phyloP scores from a whole-genome alignment of 2,113 vertebrate species.

The Tympanuchus pallidicinctus region DNA sequence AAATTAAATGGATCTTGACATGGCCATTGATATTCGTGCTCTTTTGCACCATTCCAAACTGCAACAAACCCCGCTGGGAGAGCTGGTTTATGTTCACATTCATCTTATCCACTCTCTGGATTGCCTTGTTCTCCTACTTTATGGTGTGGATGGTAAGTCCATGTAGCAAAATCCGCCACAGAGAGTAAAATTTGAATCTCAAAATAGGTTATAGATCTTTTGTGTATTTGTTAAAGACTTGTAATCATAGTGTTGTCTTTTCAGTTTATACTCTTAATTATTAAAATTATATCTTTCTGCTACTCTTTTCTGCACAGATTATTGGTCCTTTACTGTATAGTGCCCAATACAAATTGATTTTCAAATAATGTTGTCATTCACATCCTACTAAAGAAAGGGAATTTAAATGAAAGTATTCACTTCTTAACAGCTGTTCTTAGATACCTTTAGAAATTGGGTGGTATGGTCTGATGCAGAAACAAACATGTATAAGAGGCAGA shows the following conservation, averaged over 20 bases:
- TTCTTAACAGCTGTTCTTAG: not conserved
- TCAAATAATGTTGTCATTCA: not conserved
- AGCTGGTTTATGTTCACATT: constrained; percentile 95
- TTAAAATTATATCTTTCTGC: not conserved
- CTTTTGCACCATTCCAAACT: constrained; percentile 91
- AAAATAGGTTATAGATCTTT: not conserved
- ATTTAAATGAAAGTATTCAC: not conserved
- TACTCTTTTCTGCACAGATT: not conserved
- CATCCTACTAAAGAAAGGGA: not conserved
- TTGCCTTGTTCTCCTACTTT: constrained; percentile 96
- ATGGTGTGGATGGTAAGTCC: constrained; percentile 99
- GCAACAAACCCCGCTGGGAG: constrained; percentile 94
- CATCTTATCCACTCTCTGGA: constrained; percentile 93
- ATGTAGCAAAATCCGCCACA: not conserved
- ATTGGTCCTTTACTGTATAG: not conserved
- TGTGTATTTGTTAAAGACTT: not conserved
- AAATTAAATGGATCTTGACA: constrained; percentile 90
- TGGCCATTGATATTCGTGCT: constrained; percentile 94
- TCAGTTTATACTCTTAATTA: not conserved
- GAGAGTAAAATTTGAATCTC: not conserved
- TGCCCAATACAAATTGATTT: not conserved
- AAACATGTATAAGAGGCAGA: not conserved
- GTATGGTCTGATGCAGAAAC: not conserved
- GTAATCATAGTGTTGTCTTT: not conserved
- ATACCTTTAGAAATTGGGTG: not conserved